phyloP scores from a whole-genome alignment of 64 coral and sea anemone genomes.

The Anthopleura sola region DNA sequence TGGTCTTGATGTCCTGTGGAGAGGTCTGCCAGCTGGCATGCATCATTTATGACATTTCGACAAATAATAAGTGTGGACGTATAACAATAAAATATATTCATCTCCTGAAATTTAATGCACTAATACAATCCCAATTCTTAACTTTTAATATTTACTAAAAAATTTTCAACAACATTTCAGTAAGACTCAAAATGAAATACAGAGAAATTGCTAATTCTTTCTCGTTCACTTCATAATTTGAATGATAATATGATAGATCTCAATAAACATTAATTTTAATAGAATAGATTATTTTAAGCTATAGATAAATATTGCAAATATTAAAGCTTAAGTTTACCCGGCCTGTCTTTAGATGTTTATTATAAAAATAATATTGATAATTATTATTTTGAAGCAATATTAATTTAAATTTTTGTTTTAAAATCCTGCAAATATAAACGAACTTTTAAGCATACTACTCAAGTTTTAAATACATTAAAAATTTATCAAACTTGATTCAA shows the following conservation, averaged over 20 bases:
- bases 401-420: background rate
- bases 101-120: no score
- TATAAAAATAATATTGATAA: background rate
- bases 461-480: background rate
- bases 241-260: background rate
- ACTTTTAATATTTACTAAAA: no score
- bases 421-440: background rate
- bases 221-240: background rate
- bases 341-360: no score
- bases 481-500: background rate
- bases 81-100: no score
- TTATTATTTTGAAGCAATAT: background rate
- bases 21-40: no score
- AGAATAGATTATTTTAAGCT: background rate
- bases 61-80: no score
- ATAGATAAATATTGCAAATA: background rate
- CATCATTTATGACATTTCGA: no score
- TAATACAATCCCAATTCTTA: no score
- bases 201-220: background rate
- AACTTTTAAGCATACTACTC: background rate
- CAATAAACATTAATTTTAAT: background rate
- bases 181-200: no score
- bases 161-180: no score
- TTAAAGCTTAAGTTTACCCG: no score
- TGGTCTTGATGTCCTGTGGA: no score